phyloP scores from a whole-genome alignment of 1,140 invertebrate species.

The Drosophila gunungcola region DNA sequence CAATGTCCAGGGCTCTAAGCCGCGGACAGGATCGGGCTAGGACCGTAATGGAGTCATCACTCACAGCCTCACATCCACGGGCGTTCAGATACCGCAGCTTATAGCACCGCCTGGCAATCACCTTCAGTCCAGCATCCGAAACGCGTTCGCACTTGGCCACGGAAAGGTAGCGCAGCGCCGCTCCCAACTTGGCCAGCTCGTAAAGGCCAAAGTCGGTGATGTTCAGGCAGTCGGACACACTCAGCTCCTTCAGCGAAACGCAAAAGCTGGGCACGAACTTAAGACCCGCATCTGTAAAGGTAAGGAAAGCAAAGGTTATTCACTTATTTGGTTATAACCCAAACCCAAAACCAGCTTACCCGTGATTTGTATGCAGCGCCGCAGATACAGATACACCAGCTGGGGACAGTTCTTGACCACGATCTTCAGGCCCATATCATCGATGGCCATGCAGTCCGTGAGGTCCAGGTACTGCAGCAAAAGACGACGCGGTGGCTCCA shows the following conservation, averaged over 20 bases:
- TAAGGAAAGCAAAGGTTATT: conserved; percentile 16
- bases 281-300: conserved; percentile 88
- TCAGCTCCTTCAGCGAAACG: conserved; percentile 92
- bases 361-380: conserved; percentile 94
- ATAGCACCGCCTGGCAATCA: conserved; percentile 94
- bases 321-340: too few species aligned
- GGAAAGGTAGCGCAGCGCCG: conserved; percentile 92
- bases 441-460: conserved; percentile 93
- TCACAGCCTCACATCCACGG: conserved; percentile 95
- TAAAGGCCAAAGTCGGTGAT: conserved; percentile 96
- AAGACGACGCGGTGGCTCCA: conserved; percentile 87
- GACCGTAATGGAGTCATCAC: conserved; percentile 94
- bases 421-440: conserved; percentile 92
- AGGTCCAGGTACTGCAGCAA: conserved; percentile 91
- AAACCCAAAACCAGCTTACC: conserved; percentile 85
- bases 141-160: conserved; percentile 95
- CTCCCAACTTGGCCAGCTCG: conserved; percentile 94
- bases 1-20: conserved; percentile 93
- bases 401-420: conserved; percentile 94
- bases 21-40: conserved; percentile 93
- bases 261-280: conserved; percentile 95
- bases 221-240: conserved; percentile 94
- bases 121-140: conserved; percentile 93
- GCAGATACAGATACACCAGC: conserved; percentile 93
- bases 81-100: conserved; percentile 96